Percentiles rank a stretch among this genome's conserved stretches.
Evolutionary conservation across 35 echinoderm and acorn worm genomes (phyloP).

Genomic region (Lytechinus variegatus): DNA sequence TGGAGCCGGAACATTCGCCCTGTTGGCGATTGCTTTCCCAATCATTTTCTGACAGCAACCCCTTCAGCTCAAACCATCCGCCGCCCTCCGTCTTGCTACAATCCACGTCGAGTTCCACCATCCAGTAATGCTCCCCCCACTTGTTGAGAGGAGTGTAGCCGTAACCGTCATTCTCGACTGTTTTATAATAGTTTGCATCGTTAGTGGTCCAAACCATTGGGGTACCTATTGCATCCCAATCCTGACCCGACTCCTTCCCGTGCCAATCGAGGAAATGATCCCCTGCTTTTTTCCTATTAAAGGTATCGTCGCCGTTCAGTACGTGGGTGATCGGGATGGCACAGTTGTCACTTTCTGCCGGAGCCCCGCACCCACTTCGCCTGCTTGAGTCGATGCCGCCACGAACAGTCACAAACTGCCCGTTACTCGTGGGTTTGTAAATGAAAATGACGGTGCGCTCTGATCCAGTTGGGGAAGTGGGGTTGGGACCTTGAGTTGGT

Average conservation of each 20-base stretch:
- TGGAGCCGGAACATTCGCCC: slow-evolving; percentile 34
- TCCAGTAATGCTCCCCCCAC: slow-evolving; percentile 84
- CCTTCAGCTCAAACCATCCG: slow-evolving; percentile 86
- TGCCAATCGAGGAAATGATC: slow-evolving; percentile 89
- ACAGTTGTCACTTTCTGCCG: slow-evolving; percentile 58
- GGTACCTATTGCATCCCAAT: slow-evolving; percentile 56
- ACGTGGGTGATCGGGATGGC: slow-evolving; percentile 65
- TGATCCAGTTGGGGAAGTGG: neutral
- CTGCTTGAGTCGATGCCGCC: slow-evolving; percentile 79
- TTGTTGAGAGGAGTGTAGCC: slow-evolving; percentile 69
- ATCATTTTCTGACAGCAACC: slow-evolving; percentile 30
- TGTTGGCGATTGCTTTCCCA: slow-evolving; percentile 71
- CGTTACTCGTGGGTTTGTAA: slow-evolving; percentile 67
- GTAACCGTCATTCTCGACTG: slow-evolving; percentile 61
- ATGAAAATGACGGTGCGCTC: slow-evolving; percentile 91
- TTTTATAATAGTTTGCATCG: slow-evolving; percentile 2
- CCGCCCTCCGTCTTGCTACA: slow-evolving; percentile 66
- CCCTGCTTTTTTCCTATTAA: slow-evolving; percentile 57
- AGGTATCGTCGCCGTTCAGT: slow-evolving; percentile 35
- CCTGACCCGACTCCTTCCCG: slow-evolving; percentile 80
- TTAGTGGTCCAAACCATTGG: slow-evolving; percentile 78
- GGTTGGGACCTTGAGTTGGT: neutral
- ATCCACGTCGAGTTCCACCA: slow-evolving; percentile 72
- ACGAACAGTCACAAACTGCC: slow-evolving; percentile 78
- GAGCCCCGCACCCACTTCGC: slow-evolving; percentile 65